These are phyloP conservation scores for Andrena minutula DNA, from an alignment of 2,888 invertebrate genomes.

Conservation along the genomic window DNA sequence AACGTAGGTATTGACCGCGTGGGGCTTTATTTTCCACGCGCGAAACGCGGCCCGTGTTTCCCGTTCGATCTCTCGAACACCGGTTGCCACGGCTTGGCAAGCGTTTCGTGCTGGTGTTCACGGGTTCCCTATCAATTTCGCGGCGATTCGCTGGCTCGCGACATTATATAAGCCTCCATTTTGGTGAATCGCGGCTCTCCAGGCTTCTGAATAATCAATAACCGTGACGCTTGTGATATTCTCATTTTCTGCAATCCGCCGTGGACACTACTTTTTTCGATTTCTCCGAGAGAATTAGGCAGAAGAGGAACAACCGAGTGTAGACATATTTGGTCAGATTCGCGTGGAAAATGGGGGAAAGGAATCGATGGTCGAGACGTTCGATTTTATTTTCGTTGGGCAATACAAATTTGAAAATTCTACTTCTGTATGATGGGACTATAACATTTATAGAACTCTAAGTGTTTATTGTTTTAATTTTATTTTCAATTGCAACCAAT, in stretches of 20 bases:
- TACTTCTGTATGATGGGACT: no score
- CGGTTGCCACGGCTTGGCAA: constrained; percentile 42
- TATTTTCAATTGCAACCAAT: neutral
- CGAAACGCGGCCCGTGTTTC: neutral
- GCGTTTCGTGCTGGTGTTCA: constrained; percentile 19
- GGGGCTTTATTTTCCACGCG: neutral
- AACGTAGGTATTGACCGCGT: constrained; percentile 26
- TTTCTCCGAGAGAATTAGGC: neutral
- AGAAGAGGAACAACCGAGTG: neutral
- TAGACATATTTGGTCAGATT: neutral
- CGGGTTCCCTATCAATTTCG: constrained; percentile 55
- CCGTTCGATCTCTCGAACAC: constrained; percentile 22
- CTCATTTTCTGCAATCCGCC: constrained; percentile 27
- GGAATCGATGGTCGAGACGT: neutral
- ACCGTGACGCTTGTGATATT: constrained; percentile 30
- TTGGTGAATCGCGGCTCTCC: constrained; percentile 28
- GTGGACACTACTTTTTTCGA: neutral
- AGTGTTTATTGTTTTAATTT: neutral
- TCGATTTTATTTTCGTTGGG: no score
- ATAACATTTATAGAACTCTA: no score
- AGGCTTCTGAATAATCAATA: constrained; percentile 40
- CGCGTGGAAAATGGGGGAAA: neutral
- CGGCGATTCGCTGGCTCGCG: constrained; percentile 27
- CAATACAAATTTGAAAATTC: no score
- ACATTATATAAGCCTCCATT: constrained; percentile 28